A percentile compares a stretch with the other conserved stretches of the same genome.
Conservation (phyloP, 1,140 invertebrate genomes). For the Berghia stephanieae region DNA sequence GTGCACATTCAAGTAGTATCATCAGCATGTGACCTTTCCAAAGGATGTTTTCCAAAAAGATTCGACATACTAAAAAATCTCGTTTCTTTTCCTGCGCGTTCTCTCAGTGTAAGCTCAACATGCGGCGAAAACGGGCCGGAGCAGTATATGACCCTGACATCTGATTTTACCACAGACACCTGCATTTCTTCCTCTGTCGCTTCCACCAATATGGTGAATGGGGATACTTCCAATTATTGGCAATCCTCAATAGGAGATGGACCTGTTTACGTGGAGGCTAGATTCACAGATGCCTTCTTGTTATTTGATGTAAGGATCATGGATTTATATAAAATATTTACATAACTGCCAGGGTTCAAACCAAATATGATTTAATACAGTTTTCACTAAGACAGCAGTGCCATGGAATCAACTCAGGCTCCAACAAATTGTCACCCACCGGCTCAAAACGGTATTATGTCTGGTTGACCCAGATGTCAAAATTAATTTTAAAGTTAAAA, state of each 20-base stretch:
- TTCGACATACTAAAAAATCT: background rate
- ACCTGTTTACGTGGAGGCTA: background rate
- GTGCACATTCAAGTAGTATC: too few species aligned
- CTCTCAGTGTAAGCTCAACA: background rate
- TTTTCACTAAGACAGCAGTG: too few species aligned
- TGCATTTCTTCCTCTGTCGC: background rate
- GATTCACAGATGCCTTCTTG: constrained; percentile 10
- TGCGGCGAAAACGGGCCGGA: background rate
- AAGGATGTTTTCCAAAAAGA: background rate
- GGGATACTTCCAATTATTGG: background rate
- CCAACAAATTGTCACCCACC: too few species aligned
- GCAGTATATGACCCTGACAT: background rate
- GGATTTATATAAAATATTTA: too few species aligned
- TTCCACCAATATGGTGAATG: background rate
- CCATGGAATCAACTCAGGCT: too few species aligned
- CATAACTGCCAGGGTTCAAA: too few species aligned
- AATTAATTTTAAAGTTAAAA: too few species aligned
- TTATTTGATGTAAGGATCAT: background rate
- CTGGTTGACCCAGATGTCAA: too few species aligned
- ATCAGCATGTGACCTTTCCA: background rate
- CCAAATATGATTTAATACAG: too few species aligned
- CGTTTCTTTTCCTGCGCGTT: background rate
- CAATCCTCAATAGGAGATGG: background rate
- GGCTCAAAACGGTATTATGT: too few species aligned
- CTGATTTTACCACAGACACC: background rate